A percentile compares a stretch with the other conserved stretches of the same genome.
These are phyloP conservation scores for Aurelia aurita DNA, from an alignment of 30 jellyfish, hydroid and myxozoan genomes.

Conservation along the genomic window DNA sequence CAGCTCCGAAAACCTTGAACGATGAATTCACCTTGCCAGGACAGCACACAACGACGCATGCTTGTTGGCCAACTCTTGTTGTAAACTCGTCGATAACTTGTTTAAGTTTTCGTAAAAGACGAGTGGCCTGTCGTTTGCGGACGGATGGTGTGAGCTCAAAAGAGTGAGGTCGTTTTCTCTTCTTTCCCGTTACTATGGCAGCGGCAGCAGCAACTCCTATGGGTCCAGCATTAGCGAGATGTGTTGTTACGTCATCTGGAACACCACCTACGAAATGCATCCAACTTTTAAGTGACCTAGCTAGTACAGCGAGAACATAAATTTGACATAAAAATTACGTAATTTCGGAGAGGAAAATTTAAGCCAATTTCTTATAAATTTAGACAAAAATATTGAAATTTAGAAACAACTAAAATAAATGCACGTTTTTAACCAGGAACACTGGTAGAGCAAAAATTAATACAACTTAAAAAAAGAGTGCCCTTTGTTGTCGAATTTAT, in stretches of 20 bases:
- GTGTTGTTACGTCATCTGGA: conserved; percentile 96
- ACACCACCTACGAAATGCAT: conserved; percentile 70
- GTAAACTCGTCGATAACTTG: conserved; percentile 95
- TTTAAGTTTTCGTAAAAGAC: conserved; percentile 87
- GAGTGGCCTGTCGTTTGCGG: conserved; percentile 99
- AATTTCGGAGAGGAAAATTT: too few species aligned
- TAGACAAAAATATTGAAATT: too few species aligned
- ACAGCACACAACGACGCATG: conserved; percentile 95
- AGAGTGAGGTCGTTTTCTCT: conserved; percentile 80
- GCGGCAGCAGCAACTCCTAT: conserved; percentile 99
- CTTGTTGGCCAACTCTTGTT: conserved; percentile 98
- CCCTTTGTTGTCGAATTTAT: too few species aligned
- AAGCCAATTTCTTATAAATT: too few species aligned
- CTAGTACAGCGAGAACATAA: too few species aligned
- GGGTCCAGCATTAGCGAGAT: conserved; percentile 98
- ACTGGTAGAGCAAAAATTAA: too few species aligned
- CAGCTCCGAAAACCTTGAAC: conserved; percentile 96
- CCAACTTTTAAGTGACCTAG: too few species aligned
- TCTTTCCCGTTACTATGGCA: conserved; percentile 95
- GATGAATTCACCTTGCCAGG: conserved; percentile 97
- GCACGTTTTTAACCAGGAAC: too few species aligned
- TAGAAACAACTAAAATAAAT: too few species aligned
- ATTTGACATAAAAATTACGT: too few species aligned
- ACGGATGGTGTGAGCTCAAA: conserved; percentile 99
- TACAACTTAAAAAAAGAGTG: too few species aligned